A percentile compares a stretch with the other conserved stretches of the same genome.
Evolutionary conservation across 2,113 vertebrate species (phyloP).

Genomic region (Sakesphorus luctuosus): DNA sequence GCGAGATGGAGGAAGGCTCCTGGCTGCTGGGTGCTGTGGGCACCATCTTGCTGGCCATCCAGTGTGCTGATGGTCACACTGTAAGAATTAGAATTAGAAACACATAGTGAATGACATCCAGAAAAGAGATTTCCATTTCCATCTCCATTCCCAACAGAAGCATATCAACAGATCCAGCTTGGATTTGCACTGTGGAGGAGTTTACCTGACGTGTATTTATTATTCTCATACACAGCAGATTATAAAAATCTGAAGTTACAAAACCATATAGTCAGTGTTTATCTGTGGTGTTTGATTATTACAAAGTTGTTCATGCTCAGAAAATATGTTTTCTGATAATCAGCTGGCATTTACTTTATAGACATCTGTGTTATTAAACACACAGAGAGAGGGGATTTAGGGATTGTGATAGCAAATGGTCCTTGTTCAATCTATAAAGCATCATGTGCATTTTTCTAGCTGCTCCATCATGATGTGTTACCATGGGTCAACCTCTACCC

Average conservation of each 20-base stretch:
- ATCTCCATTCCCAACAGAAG: neutral
- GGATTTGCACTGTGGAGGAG: neutral
- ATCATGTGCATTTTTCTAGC: neutral
- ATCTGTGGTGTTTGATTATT: constrained; percentile 36
- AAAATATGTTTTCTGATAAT: constrained; percentile 68
- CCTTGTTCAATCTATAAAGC: neutral
- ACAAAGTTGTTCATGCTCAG: constrained; percentile 25
- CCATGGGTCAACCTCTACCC: neutral
- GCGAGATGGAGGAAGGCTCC: fast-evolving
- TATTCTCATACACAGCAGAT: neutral
- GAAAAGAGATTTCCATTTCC: neutral
- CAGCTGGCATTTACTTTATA: constrained; percentile 70
- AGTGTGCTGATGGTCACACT: neutral
- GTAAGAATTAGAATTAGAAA: neutral
- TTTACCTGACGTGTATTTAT: neutral
- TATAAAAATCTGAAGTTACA: constrained; percentile 35
- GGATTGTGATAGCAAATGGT: constrained; percentile 21
- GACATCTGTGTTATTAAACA: constrained; percentile 66
- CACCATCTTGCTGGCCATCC: neutral
- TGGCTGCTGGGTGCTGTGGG: neutral
- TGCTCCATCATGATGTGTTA: neutral
- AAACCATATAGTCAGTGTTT: constrained; percentile 8
- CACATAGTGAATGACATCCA: neutral
- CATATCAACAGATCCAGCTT: neutral
- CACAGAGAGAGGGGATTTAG: constrained; percentile 42